Evolutionary conservation across 2,797 vertebrate genomes (phyloP), one percentile per base, ranked within the genome.

Genomic region (Orestias chungarensis): DNA sequence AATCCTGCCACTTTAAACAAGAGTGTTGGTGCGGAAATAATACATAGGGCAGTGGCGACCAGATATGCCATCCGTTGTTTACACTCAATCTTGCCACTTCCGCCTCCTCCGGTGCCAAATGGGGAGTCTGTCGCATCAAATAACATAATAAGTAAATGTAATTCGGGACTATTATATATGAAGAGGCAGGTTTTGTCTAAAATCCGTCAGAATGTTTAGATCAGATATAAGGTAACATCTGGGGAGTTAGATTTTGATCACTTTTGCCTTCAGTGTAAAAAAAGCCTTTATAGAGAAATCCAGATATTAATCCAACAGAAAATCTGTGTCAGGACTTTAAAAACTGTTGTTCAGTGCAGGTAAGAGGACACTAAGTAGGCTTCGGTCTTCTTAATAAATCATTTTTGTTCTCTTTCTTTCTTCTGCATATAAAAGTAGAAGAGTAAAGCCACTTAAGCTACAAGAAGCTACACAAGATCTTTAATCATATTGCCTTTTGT

Each of bases 301-400:
- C 42, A 43, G 10, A 43, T 12, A 10, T n/a, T 6, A 49, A n/a
- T 49, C 47, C 20, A 23, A 6, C 47, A 6, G 47, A n/a, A 49
- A 49, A 23, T 49, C 23, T 1, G 18, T 23, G 47, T 18, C 23
- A 49, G 7, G n/a, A 9, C 47, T 49, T 49, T 49, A 15, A 49
- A 49, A 49, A n/a, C n/a, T 49, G 47, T 49, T 23, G 47, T 49
- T 49, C 18, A 20, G 66, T 75, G 50, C 44, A 70, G 38, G 64
- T 73, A 40, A 57, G 50, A 80, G 49, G 66, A 42, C 61, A 49
- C 12, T 14, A 70, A 71, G 31, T 14, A 66, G 11, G 55, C 33
- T 31, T 25, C 3, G 52, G 6, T 54, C 27, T 67, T 18, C 29
- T 74, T 52, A 52, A 43, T 33, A 29, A 20, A 40, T 59, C 25